Conservation (phyloP, 2,797 vertebrate species). For the Psittacula echo region DNA sequence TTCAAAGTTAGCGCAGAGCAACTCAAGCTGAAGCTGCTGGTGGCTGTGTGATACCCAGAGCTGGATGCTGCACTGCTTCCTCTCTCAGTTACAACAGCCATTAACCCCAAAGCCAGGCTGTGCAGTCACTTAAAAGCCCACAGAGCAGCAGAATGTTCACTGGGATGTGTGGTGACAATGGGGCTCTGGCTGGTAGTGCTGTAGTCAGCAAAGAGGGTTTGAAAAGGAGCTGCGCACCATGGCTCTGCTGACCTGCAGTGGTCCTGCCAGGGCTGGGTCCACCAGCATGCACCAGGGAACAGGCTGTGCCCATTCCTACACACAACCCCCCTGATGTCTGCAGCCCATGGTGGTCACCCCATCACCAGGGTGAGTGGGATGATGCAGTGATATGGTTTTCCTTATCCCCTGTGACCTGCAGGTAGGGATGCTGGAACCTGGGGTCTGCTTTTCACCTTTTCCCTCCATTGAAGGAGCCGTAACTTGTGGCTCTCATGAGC, state of each 20-base stretch:
- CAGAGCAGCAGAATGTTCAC: neutral
- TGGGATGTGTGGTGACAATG: accelerated
- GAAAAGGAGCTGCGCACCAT: neutral
- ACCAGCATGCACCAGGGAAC: neutral
- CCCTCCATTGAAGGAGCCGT: neutral
- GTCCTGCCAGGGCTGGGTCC: neutral
- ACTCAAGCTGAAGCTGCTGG: neutral
- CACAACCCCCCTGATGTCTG: too few relatives aligned
- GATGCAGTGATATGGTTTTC: neutral
- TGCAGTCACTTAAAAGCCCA: neutral
- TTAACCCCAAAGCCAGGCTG: neutral
- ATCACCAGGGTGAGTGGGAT: accelerated
- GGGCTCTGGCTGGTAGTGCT: neutral
- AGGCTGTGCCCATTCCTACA: accelerated
- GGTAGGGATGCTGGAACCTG: neutral
- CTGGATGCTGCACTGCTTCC: neutral
- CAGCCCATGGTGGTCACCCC: neutral
- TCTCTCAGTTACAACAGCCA: accelerated
- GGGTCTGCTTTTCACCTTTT: neutral
- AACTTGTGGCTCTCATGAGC: neutral
- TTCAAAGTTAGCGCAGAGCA: neutral
- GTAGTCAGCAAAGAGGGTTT: neutral
- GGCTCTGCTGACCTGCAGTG: neutral
- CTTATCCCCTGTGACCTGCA: neutral
- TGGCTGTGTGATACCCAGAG: accelerated